Conservation (phyloP, 2,888 invertebrate species). For the Dicyrtomina minuta region DNA sequence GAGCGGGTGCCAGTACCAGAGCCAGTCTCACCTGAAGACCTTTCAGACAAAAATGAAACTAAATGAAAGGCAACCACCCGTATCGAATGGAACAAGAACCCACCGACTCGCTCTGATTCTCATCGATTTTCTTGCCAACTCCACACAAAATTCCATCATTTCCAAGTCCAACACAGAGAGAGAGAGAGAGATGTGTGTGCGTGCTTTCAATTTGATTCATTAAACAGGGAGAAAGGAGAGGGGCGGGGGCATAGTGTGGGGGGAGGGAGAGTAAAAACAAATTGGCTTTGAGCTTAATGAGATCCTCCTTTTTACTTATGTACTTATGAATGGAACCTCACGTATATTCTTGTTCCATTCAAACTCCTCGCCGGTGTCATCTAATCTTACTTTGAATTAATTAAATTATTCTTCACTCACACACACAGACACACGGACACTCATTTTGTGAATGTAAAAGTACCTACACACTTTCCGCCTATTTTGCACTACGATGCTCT, state of each 20-base stretch:
- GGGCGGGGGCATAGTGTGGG: not conserved
- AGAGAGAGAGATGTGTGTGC: not conserved
- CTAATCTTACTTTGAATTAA: slow-evolving; percentile 15
- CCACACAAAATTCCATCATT: not conserved
- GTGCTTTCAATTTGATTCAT: slow-evolving; percentile 11
- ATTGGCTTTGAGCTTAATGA: no score
- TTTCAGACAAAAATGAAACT: slow-evolving; percentile 12
- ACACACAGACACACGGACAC: not conserved
- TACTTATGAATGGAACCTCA: not conserved
- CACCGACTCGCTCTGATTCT: slow-evolving; percentile 19
- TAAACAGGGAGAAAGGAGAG: slow-evolving; percentile 2
- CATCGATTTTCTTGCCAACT: slow-evolving; percentile 18
- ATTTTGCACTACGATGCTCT: not conserved
- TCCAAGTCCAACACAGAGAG: not conserved
- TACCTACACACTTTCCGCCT: not conserved
- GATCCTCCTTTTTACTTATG: no score
- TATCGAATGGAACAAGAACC: slow-evolving; percentile 11
- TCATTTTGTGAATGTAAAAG: no score
- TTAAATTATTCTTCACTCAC: slow-evolving; percentile 14
- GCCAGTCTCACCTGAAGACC: not conserved
- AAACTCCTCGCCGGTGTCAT: not conserved
- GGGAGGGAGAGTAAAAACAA: not conserved
- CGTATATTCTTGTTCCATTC: slow-evolving; percentile 8
- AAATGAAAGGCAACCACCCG: slow-evolving; percentile 18
- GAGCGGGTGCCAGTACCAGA: not conserved